Evolutionary conservation across 2,888 invertebrate species (phyloP), one percentile per base, ranked within the genome.

Genomic region (Leucophenga montana): DNA sequence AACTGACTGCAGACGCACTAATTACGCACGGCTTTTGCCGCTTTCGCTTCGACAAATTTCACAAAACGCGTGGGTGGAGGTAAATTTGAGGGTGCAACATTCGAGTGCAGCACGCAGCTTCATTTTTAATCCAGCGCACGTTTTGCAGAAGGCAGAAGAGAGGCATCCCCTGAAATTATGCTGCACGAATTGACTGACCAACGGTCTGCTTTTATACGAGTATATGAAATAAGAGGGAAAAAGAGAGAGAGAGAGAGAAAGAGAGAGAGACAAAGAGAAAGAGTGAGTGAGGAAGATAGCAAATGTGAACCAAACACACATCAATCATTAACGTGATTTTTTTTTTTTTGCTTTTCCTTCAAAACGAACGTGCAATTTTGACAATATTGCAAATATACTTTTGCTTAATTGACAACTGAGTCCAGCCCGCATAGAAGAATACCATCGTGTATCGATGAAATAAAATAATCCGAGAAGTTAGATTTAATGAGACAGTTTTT

Each of bases 71-170:
- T 39, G 39, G 8, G 39, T 39, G 39, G 39, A 11, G 3, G 9
- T 39, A 39, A 8, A 39, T 39, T 39, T 39, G 5, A 39, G 39
- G 39, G 39, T 3, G 39, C 39, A 39, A 39, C 33, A 33, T 33
- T 33, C 33, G 39, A 8, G 11, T 39, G 39, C 39, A 39, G 9
- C 39, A 39, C 8, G 27, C 33, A 74, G 75, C 77, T 81, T 81
- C 39, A 82, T 79, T 82, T 82, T 74, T 82, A 82, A 82, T 77
- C 83, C 81, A 68, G 73, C 62, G 78, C 81, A 82, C 81, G 81
- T 81, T 82, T 74, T 75, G 53, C 20, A n/a, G n/a, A n/a, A n/a
- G n/a, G n/a, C n/a, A n/a, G n/a, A n/a, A n/a, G n/a, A 44, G 70
- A 68, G 68, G 66, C 20, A 48, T 16, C 31, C 66, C 27, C 66